Conservation (phyloP, 2,888 invertebrate species). For the Mechanitis mazaeus region DNA sequence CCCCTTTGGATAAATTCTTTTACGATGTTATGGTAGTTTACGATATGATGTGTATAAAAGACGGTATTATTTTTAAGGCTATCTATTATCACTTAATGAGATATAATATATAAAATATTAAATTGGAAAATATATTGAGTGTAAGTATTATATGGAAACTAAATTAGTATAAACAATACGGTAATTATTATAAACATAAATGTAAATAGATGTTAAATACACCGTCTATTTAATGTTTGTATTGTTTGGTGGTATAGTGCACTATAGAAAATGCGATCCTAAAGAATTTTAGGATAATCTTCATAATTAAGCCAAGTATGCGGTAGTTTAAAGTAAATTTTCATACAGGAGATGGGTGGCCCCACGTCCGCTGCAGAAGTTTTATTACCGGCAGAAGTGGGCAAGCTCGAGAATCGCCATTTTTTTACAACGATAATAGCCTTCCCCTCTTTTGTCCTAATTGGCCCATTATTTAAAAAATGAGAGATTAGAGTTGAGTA, state of each 20-base stretch:
- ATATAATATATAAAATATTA: too few species aligned
- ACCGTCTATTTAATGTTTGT: neutral
- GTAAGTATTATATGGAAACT: too few species aligned
- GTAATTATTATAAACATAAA: too few species aligned
- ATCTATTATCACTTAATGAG: too few species aligned
- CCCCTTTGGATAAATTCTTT: too few species aligned
- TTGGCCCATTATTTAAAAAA: conserved; percentile 29
- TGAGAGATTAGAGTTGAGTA: conserved; percentile 30
- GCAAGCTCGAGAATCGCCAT: conserved; percentile 27
- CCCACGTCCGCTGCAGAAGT: conserved; percentile 34
- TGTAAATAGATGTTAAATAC: too few species aligned
- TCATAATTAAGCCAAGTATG: conserved; percentile 20
- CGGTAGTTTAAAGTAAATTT: conserved; percentile 24
- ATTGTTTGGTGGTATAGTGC: neutral
- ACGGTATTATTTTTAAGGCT: too few species aligned
- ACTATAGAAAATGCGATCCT: neutral
- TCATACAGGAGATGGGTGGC: conserved; percentile 35
- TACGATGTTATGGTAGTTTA: too few species aligned
- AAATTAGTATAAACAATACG: too few species aligned
- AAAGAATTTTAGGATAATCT: conserved; percentile 11
- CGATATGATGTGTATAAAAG: too few species aligned
- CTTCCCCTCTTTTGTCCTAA: conserved; percentile 22
- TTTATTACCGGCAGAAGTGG: conserved; percentile 32
- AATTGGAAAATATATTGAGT: too few species aligned
- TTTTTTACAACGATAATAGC: conserved; percentile 30